A percentile compares a stretch with the other conserved stretches of the same genome.
These are phyloP conservation scores for Alauda arvensis DNA, from an alignment of 2,797 vertebrate genomes.

Conservation along the genomic window DNA sequence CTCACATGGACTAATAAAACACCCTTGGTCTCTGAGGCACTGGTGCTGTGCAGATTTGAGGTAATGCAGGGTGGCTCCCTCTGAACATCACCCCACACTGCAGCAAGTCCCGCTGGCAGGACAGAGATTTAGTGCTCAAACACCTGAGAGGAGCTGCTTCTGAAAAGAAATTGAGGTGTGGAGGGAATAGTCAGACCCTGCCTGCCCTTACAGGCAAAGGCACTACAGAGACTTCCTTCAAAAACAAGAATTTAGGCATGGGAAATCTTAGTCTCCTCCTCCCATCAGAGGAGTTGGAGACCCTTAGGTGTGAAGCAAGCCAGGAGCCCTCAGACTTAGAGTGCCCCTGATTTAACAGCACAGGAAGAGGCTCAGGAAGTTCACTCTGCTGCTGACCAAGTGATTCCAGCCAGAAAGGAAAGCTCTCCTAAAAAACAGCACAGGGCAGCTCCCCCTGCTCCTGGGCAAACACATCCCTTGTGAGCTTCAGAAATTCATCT, in stretches of 20 bases:
- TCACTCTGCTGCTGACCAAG: not conserved
- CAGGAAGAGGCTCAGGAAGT: not conserved
- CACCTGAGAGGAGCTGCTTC: not conserved
- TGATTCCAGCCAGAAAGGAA: not conserved
- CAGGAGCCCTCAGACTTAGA: not conserved
- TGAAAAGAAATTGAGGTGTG: not conserved
- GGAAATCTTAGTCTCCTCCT: not conserved
- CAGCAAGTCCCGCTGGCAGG: not conserved
- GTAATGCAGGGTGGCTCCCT: not conserved
- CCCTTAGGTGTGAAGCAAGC: not conserved
- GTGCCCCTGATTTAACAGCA: not conserved
- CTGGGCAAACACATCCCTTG: constrained; percentile 13
- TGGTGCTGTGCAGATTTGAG: not conserved
- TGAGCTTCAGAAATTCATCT: constrained; percentile 34
- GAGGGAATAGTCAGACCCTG: not conserved
- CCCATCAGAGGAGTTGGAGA: not conserved
- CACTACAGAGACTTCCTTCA: not conserved
- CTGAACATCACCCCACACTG: not conserved
- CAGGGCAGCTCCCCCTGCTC: not conserved
- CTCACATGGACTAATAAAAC: not conserved
- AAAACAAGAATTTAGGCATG: not conserved
- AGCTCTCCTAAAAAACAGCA: not conserved
- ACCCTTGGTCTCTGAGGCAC: not conserved
- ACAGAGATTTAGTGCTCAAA: not conserved
- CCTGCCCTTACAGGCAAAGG: not conserved